Evolutionary conservation across 2,888 invertebrate species (phyloP).

Genomic region (Drosophila putrida): DNA sequence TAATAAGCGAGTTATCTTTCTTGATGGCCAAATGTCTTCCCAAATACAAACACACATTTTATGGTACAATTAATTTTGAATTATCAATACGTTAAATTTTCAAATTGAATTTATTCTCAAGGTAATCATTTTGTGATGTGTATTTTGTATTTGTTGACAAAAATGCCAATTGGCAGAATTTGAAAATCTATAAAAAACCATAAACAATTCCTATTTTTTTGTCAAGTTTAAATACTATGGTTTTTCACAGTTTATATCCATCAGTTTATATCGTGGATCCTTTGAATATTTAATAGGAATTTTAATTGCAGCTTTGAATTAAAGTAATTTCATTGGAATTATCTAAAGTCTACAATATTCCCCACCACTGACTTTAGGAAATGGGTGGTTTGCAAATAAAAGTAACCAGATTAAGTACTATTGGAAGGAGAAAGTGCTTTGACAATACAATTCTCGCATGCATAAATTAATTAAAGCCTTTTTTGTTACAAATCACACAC

Average conservation of each 20-base stretch:
- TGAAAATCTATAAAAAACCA: too few species aligned
- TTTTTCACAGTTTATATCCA: too few species aligned
- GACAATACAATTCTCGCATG: conserved; percentile 31
- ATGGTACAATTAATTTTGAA: background rate
- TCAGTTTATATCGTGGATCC: too few species aligned
- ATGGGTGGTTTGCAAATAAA: background rate
- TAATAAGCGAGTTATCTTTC: background rate
- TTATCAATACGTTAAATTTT: background rate
- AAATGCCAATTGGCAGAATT: too few species aligned
- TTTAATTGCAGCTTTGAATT: too few species aligned
- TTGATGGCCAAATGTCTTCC: conserved; percentile 10
- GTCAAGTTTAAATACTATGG: too few species aligned
- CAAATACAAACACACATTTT: conserved; percentile 19
- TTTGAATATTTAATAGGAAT: too few species aligned
- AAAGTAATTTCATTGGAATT: too few species aligned
- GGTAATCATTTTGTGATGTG: background rate
- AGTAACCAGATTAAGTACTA: background rate
- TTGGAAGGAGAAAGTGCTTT: background rate
- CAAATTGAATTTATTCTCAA: background rate
- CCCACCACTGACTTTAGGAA: background rate
- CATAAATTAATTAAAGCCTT: conserved; percentile 58
- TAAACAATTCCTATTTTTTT: too few species aligned
- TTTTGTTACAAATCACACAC: conserved; percentile 40
- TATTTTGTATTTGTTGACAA: background rate
- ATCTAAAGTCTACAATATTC: too few species aligned